Evolutionary conservation across 2,113 vertebrate species (phyloP).

Genomic region (Pseudorectes ferrugineus): DNA sequence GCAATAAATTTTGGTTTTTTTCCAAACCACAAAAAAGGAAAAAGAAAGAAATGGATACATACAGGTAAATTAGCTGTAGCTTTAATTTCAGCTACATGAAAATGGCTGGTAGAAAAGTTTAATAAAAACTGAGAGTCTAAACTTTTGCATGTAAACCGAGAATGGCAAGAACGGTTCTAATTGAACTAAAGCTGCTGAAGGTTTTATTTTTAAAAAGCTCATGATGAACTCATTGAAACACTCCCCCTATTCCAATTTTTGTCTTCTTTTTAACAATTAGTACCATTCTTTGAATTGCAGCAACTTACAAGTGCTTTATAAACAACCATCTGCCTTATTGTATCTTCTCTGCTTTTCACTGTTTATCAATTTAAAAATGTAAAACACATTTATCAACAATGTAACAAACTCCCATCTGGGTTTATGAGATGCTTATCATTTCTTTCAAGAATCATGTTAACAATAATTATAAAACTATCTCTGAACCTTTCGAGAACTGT

Average conservation of each 20-base stretch:
- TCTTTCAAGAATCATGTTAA: slow-evolving; percentile 78
- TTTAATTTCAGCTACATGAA: background rate
- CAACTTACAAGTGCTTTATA: slow-evolving; percentile 64
- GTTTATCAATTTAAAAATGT: slow-evolving; percentile 87
- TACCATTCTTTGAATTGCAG: slow-evolving; percentile 62
- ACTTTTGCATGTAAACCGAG: slow-evolving; percentile 17
- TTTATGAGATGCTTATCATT: slow-evolving; percentile 79
- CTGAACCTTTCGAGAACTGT: slow-evolving; percentile 58
- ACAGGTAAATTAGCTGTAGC: background rate
- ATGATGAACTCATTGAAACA: slow-evolving; percentile 65
- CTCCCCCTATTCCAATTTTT: slow-evolving; percentile 53
- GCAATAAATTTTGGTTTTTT: background rate
- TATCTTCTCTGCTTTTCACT: slow-evolving; percentile 85
- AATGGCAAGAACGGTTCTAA: slow-evolving; percentile 43
- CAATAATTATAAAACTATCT: slow-evolving; percentile 76
- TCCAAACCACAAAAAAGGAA: background rate
- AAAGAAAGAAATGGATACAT: background rate
- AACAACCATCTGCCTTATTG: slow-evolving; percentile 85
- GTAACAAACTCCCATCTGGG: slow-evolving; percentile 88
- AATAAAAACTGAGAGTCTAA: background rate
- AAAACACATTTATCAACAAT: slow-evolving; percentile 83
- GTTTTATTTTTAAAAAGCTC: slow-evolving; percentile 63
- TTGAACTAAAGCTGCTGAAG: slow-evolving; percentile 56
- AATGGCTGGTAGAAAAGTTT: slow-evolving; percentile 1
- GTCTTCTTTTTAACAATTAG: slow-evolving; percentile 59